Evolutionary conservation across 2,797 vertebrate species (phyloP).

Genomic region (Thamnophis elegans): DNA sequence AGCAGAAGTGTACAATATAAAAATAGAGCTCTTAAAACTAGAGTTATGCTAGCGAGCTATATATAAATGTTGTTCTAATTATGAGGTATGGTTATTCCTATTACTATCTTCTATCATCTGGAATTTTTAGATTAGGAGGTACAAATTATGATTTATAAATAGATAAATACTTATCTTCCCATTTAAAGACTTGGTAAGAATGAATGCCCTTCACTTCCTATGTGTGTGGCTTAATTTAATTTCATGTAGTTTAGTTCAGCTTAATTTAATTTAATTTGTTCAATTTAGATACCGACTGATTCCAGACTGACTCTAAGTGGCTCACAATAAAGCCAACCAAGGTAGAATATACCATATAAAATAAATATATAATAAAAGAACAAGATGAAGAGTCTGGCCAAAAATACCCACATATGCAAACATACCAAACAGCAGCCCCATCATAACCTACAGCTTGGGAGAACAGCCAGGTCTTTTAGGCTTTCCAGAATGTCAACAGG

Average conservation of each 20-base stretch:
- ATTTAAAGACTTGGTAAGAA: not conserved
- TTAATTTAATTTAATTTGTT: not conserved
- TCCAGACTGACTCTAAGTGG: not conserved
- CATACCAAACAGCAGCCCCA: not conserved
- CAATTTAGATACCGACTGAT: not conserved
- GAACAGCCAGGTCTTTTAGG: not conserved
- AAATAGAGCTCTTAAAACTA: not conserved
- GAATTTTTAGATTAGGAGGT: not conserved
- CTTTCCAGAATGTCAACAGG: not conserved
- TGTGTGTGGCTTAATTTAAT: not conserved
- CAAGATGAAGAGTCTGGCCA: not conserved
- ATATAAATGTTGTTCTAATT: not conserved
- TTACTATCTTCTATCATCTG: not conserved
- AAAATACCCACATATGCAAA: not conserved
- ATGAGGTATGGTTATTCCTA: not conserved
- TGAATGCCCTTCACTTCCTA: not conserved
- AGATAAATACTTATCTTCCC: not conserved
- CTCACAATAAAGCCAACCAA: not conserved
- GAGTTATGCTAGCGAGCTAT: not conserved
- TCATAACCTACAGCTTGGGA: not conserved
- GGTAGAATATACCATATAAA: not conserved
- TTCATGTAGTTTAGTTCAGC: not conserved
- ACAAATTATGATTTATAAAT: not conserved
- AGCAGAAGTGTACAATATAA: not conserved
- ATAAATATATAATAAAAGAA: not conserved